Percentiles rank a stretch among this genome's conserved stretches.
These are phyloP conservation scores for Pipa parva DNA, from an alignment of 2,113 vertebrate species.

Conservation along the genomic window DNA sequence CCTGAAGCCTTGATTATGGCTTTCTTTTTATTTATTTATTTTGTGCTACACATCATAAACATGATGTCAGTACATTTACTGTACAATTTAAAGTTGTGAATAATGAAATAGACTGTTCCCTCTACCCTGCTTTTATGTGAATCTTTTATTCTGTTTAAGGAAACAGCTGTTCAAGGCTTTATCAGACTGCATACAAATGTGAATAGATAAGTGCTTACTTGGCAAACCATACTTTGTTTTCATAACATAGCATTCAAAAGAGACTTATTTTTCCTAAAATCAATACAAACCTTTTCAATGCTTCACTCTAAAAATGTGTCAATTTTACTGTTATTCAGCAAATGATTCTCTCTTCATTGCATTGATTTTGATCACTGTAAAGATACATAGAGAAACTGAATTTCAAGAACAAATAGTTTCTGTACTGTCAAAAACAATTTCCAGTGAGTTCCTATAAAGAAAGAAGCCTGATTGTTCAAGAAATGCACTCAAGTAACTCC, in stretches of 20 bases:
- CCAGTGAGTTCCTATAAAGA: conserved; percentile 49
- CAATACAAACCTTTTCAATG: conserved; percentile 52
- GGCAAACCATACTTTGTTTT: conserved; percentile 56
- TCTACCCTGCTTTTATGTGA: conserved; percentile 5
- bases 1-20: conserved; percentile 15
- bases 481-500: conserved; percentile 44
- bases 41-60: conserved; percentile 19
- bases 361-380: conserved; percentile 57
- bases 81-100: conserved; percentile 15
- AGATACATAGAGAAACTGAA: conserved; percentile 57
- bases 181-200: conserved; percentile 50
- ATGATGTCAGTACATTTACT: conserved; percentile 7
- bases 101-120: conserved; percentile 18
- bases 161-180: conserved; percentile 54
- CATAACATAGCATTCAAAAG: conserved; percentile 52
- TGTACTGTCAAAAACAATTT: conserved; percentile 49
- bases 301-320: conserved; percentile 55
- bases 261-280: conserved; percentile 58
- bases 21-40: too few relatives aligned
- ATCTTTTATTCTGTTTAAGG: conserved; percentile 39
- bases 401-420: conserved; percentile 50
- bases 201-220: conserved; percentile 53
- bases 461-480: conserved; percentile 48
- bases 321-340: conserved; percentile 55
- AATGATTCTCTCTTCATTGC: conserved; percentile 58